Conservation (phyloP, 2,888 invertebrate species). For the Rhamnusium bicolor region DNA sequence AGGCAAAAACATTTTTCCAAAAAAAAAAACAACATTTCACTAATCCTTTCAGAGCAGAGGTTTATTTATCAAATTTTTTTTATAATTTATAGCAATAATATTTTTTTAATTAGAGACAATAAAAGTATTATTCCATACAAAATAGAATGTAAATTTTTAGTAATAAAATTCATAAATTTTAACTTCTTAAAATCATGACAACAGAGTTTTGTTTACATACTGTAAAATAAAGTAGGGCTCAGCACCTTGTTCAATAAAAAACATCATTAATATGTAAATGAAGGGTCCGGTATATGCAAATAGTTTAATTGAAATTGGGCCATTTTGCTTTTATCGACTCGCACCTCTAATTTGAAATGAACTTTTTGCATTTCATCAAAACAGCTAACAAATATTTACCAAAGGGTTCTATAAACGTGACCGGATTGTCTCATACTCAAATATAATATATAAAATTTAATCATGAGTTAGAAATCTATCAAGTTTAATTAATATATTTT, state of each 20-base stretch:
- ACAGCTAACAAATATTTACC: not conserved
- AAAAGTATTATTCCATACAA: not conserved
- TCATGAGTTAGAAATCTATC: not conserved
- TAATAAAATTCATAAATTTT: not conserved
- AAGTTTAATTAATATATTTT: no score
- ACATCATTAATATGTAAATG: slow-evolving; percentile 15
- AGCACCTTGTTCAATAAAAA: slow-evolving; percentile 2
- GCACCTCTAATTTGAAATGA: not conserved
- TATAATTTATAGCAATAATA: no score
- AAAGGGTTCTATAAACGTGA: not conserved
- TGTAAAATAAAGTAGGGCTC: not conserved
- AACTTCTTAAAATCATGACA: not conserved
- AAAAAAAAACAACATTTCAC: no score
- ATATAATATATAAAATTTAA: not conserved
- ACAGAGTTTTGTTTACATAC: not conserved
- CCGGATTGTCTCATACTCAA: not conserved
- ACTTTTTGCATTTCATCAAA: not conserved
- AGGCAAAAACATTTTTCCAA: no score
- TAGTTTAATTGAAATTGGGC: slow-evolving; percentile 8
- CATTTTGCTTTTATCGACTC: not conserved
- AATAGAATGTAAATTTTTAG: not conserved
- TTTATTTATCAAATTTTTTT: no score
- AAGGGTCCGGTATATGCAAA: slow-evolving; percentile 16
- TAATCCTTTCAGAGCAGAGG: no score
- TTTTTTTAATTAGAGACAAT: no score